Conservation (phyloP, 2,888 invertebrate genomes). For the Blastobasis lacticolella region DNA sequence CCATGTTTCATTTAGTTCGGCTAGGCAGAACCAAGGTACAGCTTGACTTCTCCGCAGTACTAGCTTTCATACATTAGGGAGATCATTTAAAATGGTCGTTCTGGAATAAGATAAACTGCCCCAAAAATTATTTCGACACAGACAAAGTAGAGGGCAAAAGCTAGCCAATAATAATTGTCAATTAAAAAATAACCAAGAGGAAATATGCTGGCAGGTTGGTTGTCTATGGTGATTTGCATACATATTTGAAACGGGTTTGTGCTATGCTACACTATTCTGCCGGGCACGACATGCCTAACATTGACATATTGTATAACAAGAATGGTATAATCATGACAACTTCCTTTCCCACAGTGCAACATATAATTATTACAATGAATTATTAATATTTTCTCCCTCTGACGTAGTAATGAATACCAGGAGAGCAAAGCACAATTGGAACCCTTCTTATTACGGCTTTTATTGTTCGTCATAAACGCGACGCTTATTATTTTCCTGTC, state of each 20-base stretch:
- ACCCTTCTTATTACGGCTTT: slow-evolving; percentile 44
- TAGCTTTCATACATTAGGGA: too few species aligned
- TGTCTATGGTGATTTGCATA: slow-evolving; percentile 1
- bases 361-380: slow-evolving; percentile 5
- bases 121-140: too few species aligned
- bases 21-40: too few species aligned
- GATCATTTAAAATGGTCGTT: too few species aligned
- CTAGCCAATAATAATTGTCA: background rate
- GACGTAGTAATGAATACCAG: slow-evolving; percentile 13
- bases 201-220: background rate
- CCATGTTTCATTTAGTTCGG: too few species aligned
- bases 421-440: slow-evolving; percentile 26
- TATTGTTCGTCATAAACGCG: slow-evolving; percentile 57
- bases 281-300: too few species aligned
- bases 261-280: background rate
- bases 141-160: too few species aligned
- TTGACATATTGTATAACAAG: too few species aligned
- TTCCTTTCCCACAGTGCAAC: background rate
- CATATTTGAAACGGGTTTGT: slow-evolving; percentile 1
- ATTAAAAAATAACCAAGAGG: background rate
- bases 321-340: too few species aligned
- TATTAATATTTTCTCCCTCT: slow-evolving; percentile 12
- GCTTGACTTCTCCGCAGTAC: too few species aligned
- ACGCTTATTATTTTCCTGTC: slow-evolving; percentile 66
- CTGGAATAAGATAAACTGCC: too few species aligned